These are phyloP conservation scores for Cephus pulcher DNA, from an alignment of 2,888 invertebrate genomes.

Conservation along the genomic window DNA sequence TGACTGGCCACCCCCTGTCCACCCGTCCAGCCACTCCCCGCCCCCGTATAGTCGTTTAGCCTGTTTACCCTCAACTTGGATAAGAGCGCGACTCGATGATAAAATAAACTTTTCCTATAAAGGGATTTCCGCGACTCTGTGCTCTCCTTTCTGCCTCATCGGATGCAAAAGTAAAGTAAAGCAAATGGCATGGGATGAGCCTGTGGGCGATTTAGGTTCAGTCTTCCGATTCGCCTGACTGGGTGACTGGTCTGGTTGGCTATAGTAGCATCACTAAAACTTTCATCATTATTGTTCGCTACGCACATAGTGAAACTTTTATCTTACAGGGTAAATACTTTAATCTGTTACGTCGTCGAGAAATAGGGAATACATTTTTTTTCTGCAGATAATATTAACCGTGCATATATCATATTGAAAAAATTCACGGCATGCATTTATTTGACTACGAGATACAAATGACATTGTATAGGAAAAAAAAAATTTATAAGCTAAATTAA, in stretches of 20 bases:
- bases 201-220: slow-evolving; percentile 35
- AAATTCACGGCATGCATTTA: too few species aligned
- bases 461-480: too few species aligned
- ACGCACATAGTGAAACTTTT: slow-evolving; percentile 20
- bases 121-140: slow-evolving; percentile 36
- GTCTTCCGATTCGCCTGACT: slow-evolving; percentile 39
- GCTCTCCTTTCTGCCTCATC: slow-evolving; percentile 43
- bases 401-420: too few species aligned
- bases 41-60: not conserved
- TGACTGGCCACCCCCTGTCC: not conserved
- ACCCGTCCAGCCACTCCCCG: too few species aligned
- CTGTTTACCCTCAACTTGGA: not conserved
- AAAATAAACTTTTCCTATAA: slow-evolving; percentile 43
- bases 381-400: not conserved
- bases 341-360: not conserved
- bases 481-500: not conserved
- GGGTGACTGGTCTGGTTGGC: slow-evolving; percentile 27
- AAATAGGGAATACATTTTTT: not conserved
- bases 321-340: slow-evolving; percentile 30
- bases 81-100: slow-evolving; percentile 7
- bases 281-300: slow-evolving; percentile 34
- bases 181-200: slow-evolving; percentile 45
- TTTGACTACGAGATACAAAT: too few species aligned
- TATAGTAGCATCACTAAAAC: slow-evolving; percentile 30
- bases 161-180: slow-evolving; percentile 44